phyloP scores from a whole-genome alignment of 2,888 invertebrate species.

The Crocallis elinguaria region DNA sequence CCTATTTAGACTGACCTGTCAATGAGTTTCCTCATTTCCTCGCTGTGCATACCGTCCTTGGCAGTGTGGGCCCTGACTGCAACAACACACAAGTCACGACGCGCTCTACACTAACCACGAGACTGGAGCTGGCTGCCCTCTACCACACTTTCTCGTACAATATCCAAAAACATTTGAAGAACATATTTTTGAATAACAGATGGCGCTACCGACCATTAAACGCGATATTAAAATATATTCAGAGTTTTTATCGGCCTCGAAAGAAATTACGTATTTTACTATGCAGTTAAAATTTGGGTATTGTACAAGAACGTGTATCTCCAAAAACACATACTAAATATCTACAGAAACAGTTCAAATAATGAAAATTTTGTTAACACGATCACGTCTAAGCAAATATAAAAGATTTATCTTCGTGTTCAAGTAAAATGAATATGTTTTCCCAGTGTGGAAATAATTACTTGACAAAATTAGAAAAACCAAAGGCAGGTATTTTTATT shows the following conservation, averaged over 20 bases:
- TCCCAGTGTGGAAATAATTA: conserved; percentile 37
- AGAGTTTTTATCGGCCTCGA: not conserved
- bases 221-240: not conserved
- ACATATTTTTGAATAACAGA: conserved; percentile 7
- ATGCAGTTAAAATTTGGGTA: conserved; percentile 40
- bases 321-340: conserved; percentile 70
- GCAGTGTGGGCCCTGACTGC: conserved; percentile 88
- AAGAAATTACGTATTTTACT: too few species aligned
- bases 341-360: conserved; percentile 73
- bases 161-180: conserved; percentile 44
- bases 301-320: conserved; percentile 53
- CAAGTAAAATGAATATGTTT: conserved; percentile 42
- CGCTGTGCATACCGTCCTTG: conserved; percentile 97
- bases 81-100: conserved; percentile 84
- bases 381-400: conserved; percentile 78
- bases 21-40: conserved; percentile 98
- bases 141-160: conserved; percentile 59
- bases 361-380: conserved; percentile 71
- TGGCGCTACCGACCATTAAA: not conserved
- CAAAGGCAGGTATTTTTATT: not conserved
- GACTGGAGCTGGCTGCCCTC: conserved; percentile 64
- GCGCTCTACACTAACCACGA: conserved; percentile 78
- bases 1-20: conserved; percentile 92
- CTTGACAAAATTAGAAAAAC: conserved; percentile 53
- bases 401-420: conserved; percentile 41